Conservation (phyloP, 2,888 invertebrate genomes). For the Athrips mouffetella region DNA sequence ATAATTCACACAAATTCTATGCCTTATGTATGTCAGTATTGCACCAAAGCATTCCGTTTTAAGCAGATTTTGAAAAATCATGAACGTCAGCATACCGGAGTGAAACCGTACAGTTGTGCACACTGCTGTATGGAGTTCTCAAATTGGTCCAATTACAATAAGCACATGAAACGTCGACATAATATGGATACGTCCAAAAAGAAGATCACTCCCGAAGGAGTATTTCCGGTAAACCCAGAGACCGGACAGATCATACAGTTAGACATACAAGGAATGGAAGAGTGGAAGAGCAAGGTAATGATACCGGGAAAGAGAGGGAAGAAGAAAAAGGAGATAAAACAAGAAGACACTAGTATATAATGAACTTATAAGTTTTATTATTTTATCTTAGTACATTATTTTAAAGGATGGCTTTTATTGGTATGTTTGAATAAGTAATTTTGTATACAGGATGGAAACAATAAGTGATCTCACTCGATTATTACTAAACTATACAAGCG, state of each 20-base stretch:
- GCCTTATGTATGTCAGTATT: conserved; percentile 87
- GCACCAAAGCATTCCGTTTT: conserved; percentile 86
- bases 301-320: conserved; percentile 63
- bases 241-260: conserved; percentile 62
- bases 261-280: conserved; percentile 56
- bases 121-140: conserved; percentile 86
- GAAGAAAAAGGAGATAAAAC: conserved; percentile 45
- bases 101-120: conserved; percentile 84
- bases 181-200: conserved; percentile 72
- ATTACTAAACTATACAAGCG: too few species aligned
- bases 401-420: not conserved
- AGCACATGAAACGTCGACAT: conserved; percentile 88
- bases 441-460: too few species aligned
- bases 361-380: too few species aligned
- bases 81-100: conserved; percentile 83
- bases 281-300: conserved; percentile 69
- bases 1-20: conserved; percentile 87
- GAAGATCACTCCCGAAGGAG: conserved; percentile 76
- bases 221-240: conserved; percentile 64
- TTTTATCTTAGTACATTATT: conserved; percentile 1
- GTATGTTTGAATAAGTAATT: too few species aligned
- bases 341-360: conserved; percentile 43
- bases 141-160: conserved; percentile 90
- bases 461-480: too few species aligned
- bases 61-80: conserved; percentile 87